Conservation (phyloP, 2,888 invertebrate species). For the Buathra laborator region DNA sequence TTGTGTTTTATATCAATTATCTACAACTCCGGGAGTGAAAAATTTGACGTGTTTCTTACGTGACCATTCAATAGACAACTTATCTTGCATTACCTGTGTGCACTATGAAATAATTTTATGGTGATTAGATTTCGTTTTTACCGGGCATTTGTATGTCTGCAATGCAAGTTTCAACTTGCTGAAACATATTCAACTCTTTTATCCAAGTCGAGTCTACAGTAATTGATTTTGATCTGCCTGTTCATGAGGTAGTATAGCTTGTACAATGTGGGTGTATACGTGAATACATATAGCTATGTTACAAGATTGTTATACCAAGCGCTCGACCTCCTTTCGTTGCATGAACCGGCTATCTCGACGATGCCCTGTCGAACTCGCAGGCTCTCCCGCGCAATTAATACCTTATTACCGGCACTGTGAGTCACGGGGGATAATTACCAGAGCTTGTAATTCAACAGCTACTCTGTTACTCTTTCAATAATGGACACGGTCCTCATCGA, state of each 20-base stretch:
- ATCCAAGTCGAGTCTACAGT: slow-evolving; percentile 15
- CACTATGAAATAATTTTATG: background rate
- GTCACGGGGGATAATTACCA: slow-evolving; percentile 68
- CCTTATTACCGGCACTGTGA: slow-evolving; percentile 77
- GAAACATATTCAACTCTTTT: background rate
- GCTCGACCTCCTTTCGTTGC: slow-evolving; percentile 64
- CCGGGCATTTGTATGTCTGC: background rate
- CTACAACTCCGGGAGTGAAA: too few relatives aligned
- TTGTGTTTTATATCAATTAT: too few relatives aligned
- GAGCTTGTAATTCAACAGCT: slow-evolving; percentile 64
- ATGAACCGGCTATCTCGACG: slow-evolving; percentile 58
- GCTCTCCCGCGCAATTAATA: slow-evolving; percentile 75
- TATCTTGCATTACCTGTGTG: too few relatives aligned
- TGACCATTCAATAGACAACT: too few relatives aligned
- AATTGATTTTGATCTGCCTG: slow-evolving; percentile 48
- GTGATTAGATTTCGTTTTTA: background rate
- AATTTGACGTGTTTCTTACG: too few relatives aligned
- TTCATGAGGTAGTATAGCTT: slow-evolving; percentile 34
- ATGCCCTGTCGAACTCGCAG: slow-evolving; percentile 49
- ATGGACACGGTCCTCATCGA: slow-evolving; percentile 64
- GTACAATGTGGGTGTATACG: slow-evolving; percentile 49
- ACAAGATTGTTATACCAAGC: slow-evolving; percentile 31
- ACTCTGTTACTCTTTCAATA: slow-evolving; percentile 75
- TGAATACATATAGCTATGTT: slow-evolving; percentile 19
- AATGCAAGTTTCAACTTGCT: background rate